Evolutionary conservation across 2,797 vertebrate genomes (phyloP).

Genomic region (Leontocebus nigricollis): DNA sequence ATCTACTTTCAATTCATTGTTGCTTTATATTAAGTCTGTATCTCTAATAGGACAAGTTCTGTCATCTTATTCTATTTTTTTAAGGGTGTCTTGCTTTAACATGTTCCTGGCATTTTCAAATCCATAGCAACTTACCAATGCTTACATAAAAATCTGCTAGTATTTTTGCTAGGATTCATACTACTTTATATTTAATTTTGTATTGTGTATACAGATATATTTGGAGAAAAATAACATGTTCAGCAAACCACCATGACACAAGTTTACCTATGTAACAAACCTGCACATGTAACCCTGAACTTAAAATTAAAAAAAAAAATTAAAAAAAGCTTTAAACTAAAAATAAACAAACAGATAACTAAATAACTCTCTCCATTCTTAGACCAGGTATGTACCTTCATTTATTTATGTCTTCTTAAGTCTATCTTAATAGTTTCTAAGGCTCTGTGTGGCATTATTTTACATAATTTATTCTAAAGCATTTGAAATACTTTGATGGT

Average conservation of each 20-base stretch:
- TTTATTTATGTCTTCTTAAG: neutral
- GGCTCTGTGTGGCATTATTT: neutral
- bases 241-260: neutral
- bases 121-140: neutral
- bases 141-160: neutral
- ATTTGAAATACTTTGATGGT: neutral
- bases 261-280: too few relatives aligned
- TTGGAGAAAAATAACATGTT: neutral
- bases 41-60: neutral
- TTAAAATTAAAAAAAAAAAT: too few relatives aligned
- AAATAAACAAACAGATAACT: neutral
- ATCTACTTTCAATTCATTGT: neutral
- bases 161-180: neutral
- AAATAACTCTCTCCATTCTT: neutral
- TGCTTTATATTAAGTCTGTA: neutral
- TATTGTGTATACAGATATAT: neutral
- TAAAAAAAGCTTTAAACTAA: too few relatives aligned
- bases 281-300: too few relatives aligned
- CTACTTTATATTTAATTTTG: neutral
- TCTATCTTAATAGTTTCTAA: neutral
- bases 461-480: neutral
- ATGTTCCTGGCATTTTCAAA: neutral
- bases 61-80: neutral
- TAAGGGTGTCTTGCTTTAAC: neutral
- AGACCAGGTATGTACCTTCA: neutral